Percentiles rank a stretch among this genome's conserved stretches.
Conservation (phyloP, 2,888 invertebrate genomes). For the Parnassius mnemosyne region DNA sequence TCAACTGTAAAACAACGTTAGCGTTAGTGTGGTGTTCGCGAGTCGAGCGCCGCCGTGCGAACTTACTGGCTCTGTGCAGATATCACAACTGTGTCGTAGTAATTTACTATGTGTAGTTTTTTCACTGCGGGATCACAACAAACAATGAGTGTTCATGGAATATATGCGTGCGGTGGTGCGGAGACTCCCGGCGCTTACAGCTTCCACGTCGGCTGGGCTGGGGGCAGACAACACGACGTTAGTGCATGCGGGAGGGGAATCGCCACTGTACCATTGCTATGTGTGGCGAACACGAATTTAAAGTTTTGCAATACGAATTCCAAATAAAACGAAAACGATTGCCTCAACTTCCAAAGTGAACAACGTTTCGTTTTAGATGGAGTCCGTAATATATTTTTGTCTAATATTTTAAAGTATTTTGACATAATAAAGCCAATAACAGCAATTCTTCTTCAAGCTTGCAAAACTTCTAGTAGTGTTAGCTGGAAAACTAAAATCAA, state of each 20-base stretch:
- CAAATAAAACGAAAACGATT: slow-evolving; percentile 12
- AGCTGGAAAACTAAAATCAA: slow-evolving; percentile 53
- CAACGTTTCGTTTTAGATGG: slow-evolving; percentile 11
- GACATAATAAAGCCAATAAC: slow-evolving; percentile 5
- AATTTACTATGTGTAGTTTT: slow-evolving; percentile 67
- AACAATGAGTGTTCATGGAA: slow-evolving; percentile 80
- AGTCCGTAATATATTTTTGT: background rate
- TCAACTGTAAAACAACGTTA: slow-evolving; percentile 84
- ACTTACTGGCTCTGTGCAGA: slow-evolving; percentile 71
- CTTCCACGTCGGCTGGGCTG: slow-evolving; percentile 76
- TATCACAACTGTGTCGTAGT: slow-evolving; percentile 76
- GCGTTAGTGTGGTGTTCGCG: slow-evolving; percentile 63
- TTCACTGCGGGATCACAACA: slow-evolving; percentile 80
- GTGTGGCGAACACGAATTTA: slow-evolving; percentile 25
- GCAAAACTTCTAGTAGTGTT: slow-evolving; percentile 66
- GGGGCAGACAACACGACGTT: slow-evolving; percentile 72
- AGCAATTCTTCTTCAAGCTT: slow-evolving; percentile 49
- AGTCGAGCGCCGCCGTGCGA: slow-evolving; percentile 60
- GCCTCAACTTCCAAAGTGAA: slow-evolving; percentile 22
- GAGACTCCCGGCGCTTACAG: slow-evolving; percentile 67
- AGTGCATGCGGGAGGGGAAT: slow-evolving; percentile 64
- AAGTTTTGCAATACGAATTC: slow-evolving; percentile 48
- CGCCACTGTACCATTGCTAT: slow-evolving; percentile 32
- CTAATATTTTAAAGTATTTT: background rate
- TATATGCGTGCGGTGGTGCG: slow-evolving; percentile 74